Percentiles rank a stretch among this genome's conserved stretches.
These are phyloP conservation scores for Tricholaema leucomelas DNA, from an alignment of 2,113 vertebrate species.

Conservation along the genomic window DNA sequence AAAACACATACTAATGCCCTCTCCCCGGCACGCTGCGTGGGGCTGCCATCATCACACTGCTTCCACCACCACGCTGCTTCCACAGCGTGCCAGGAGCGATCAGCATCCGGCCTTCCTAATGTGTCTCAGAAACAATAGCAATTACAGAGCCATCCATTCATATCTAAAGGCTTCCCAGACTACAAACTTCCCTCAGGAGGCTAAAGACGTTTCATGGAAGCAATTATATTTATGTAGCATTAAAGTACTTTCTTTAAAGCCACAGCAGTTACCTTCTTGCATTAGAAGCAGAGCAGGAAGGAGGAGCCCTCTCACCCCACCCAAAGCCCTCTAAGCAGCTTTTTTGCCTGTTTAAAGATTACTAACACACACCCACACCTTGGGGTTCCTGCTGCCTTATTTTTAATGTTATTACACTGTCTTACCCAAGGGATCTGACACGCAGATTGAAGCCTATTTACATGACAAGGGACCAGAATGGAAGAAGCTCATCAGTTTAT, in stretches of 20 bases:
- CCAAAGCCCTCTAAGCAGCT: neutral
- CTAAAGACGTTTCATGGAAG: conserved; percentile 58
- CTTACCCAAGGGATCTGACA: conserved; percentile 25
- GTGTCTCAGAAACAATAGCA: conserved; percentile 58
- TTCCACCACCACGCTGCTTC: neutral
- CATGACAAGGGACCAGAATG: conserved; percentile 45
- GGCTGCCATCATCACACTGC: neutral
- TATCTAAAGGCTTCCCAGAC: conserved; percentile 56
- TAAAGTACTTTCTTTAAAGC: conserved; percentile 37
- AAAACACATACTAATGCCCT: neutral
- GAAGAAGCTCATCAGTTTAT: conserved; percentile 44
- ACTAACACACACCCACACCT: neutral
- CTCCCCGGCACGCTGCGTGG: neutral
- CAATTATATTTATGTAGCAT: conserved; percentile 65
- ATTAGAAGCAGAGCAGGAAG: neutral
- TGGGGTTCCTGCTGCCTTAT: neutral
- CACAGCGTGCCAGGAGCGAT: conserved; percentile 28
- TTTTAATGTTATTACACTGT: conserved; percentile 14
- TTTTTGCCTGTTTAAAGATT: conserved; percentile 35
- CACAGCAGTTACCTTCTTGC: neutral
- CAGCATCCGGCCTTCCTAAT: conserved; percentile 47
- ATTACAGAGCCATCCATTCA: conserved; percentile 63
- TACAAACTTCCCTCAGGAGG: conserved; percentile 62
- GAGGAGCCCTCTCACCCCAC: neutral
- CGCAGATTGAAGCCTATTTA: conserved; percentile 48